A percentile compares a stretch with the other conserved stretches of the same genome.
Conservation (phyloP, 2,113 vertebrate species). For the Cebus imitator region DNA sequence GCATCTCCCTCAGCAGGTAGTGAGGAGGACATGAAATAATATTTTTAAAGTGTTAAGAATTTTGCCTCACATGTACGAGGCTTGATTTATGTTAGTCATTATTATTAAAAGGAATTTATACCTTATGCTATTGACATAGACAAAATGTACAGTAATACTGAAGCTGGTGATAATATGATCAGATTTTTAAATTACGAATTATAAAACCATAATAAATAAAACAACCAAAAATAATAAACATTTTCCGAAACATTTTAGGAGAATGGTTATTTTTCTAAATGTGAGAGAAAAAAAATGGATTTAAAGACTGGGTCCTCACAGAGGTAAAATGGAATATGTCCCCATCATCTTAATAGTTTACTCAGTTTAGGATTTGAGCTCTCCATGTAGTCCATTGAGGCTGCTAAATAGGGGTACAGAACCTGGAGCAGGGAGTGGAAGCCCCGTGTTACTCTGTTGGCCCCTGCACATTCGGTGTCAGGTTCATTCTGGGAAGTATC, state of each 20-base stretch:
- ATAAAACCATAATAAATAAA: background rate
- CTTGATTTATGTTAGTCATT: background rate
- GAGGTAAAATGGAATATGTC: background rate
- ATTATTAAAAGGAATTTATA: background rate
- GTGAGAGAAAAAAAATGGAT: background rate
- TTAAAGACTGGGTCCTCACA: background rate
- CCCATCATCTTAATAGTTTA: background rate
- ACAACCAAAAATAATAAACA: background rate
- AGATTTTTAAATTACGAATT: background rate
- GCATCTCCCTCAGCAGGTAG: background rate
- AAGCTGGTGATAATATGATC: background rate
- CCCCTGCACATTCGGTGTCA: background rate
- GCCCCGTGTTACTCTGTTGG: accelerated
- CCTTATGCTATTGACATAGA: background rate
- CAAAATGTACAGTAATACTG: background rate
- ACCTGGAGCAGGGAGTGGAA: too few species aligned
- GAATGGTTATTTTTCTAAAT: background rate
- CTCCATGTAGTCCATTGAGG: background rate
- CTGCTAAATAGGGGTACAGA: too few species aligned
- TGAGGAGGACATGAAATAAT: background rate
- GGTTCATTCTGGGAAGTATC: background rate
- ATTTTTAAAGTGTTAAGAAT: background rate
- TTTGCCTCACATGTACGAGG: background rate
- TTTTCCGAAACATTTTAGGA: background rate
- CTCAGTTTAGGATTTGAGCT: background rate